phyloP scores from a whole-genome alignment of 2,113 vertebrate genomes.

The Lonchura striata region DNA sequence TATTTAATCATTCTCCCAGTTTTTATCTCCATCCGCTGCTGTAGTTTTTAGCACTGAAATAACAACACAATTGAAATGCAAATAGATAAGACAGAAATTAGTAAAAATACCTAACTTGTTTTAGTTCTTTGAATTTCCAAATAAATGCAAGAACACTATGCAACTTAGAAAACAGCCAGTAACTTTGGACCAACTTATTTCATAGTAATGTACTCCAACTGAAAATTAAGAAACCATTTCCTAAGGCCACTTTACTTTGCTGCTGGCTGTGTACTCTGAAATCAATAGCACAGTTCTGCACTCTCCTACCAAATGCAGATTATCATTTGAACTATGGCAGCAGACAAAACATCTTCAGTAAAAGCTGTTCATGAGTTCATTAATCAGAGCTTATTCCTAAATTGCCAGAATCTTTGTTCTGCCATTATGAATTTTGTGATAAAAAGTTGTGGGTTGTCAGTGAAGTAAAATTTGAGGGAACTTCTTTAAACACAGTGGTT shows the following conservation, averaged over 20 bases:
- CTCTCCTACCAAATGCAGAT: background rate
- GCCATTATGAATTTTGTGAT: background rate
- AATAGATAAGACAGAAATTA: background rate
- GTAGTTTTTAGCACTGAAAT: background rate
- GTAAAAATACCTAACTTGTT: background rate
- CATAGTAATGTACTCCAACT: background rate
- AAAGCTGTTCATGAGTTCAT: background rate
- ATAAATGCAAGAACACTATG: background rate
- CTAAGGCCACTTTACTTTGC: background rate
- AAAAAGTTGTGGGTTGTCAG: background rate
- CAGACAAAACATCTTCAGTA: background rate
- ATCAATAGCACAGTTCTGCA: background rate
- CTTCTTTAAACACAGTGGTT: background rate
- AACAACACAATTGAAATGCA: conserved; percentile 11
- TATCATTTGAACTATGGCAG: background rate
- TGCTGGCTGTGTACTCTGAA: background rate
- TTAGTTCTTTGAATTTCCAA: background rate
- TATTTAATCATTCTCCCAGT: background rate
- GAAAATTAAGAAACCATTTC: background rate
- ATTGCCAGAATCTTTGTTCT: background rate
- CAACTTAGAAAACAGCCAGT: background rate
- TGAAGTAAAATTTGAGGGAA: background rate
- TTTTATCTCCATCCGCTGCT: background rate
- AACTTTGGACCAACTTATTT: background rate
- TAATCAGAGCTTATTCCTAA: background rate